A percentile compares a stretch with the other conserved stretches of the same genome.
Conservation (phyloP, 2,113 vertebrate species). For the Alosa alosa region DNA sequence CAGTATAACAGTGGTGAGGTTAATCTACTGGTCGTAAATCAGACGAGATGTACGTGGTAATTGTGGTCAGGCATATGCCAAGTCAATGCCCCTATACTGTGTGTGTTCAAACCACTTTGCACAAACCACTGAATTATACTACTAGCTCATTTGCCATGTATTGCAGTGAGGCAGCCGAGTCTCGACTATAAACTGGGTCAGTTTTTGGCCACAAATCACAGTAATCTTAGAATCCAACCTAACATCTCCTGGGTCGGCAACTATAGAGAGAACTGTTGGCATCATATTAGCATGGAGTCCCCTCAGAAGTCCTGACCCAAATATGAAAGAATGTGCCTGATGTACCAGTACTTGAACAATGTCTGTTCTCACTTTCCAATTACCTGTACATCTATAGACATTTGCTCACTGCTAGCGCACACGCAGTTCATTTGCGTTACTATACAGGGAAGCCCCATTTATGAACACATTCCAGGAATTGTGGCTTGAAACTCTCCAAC, state of each 20-base stretch:
- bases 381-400: background rate
- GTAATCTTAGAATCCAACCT: background rate
- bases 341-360: slow-evolving; percentile 18
- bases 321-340: slow-evolving; percentile 46
- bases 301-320: slow-evolving; percentile 36
- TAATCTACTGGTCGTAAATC: background rate
- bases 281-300: background rate
- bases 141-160: background rate
- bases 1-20: background rate
- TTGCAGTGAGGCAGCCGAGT: background rate
- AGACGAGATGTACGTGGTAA: background rate
- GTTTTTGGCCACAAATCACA: slow-evolving; percentile 31
- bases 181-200: slow-evolving; percentile 46
- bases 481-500: background rate
- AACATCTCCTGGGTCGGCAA: background rate
- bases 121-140: background rate
- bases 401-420: background rate
- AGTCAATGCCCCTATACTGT: background rate
- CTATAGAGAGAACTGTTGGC: background rate
- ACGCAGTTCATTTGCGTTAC: background rate
- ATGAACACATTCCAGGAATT: background rate
- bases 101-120: background rate
- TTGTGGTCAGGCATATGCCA: background rate
- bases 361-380: background rate
- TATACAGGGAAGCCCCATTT: background rate